phyloP scores from a whole-genome alignment of 2,113 vertebrate genomes.

The Antechinus flavipes region DNA sequence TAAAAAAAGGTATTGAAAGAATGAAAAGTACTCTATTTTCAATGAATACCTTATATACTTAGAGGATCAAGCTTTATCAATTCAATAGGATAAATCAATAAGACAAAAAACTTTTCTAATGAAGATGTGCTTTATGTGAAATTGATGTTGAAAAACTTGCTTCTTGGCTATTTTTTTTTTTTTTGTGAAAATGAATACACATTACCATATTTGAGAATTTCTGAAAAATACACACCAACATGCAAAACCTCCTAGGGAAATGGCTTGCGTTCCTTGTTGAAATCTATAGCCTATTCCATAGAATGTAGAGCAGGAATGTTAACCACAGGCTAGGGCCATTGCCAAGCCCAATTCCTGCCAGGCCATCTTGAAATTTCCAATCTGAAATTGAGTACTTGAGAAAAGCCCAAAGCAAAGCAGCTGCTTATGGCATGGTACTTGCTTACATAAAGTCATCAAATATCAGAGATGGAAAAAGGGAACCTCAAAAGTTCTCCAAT shows the following conservation, averaged over 20 bases:
- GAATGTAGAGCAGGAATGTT: constrained; percentile 47
- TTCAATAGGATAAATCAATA: constrained; percentile 1
- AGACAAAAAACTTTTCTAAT: constrained; percentile 24
- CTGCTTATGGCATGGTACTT: constrained; percentile 29
- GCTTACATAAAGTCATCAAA: constrained; percentile 7
- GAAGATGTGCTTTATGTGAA: constrained; percentile 42
- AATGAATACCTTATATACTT: not conserved
- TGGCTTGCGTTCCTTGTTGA: constrained; percentile 44
- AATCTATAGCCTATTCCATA: constrained; percentile 32
- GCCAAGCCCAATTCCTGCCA: constrained; percentile 40
- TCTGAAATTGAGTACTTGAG: constrained; percentile 56
- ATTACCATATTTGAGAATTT: not conserved
- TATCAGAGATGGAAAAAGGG: constrained; percentile 20
- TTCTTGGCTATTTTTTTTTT: not conserved
- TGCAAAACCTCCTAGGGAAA: constrained; percentile 22
- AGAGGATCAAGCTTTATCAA: not conserved
- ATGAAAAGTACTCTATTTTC: not conserved
- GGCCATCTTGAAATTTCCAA: constrained; percentile 46
- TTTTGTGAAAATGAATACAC: not conserved
- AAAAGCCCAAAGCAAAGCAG: constrained; percentile 41
- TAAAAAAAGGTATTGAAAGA: not conserved
- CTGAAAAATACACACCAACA: constrained; percentile 39
- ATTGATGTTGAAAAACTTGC: constrained; percentile 21
- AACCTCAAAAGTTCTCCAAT: not conserved
- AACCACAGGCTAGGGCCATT: constrained; percentile 17